These are phyloP conservation scores for Semotilus atromaculatus DNA, from an alignment of 2,797 vertebrate genomes.

Conservation along the genomic window DNA sequence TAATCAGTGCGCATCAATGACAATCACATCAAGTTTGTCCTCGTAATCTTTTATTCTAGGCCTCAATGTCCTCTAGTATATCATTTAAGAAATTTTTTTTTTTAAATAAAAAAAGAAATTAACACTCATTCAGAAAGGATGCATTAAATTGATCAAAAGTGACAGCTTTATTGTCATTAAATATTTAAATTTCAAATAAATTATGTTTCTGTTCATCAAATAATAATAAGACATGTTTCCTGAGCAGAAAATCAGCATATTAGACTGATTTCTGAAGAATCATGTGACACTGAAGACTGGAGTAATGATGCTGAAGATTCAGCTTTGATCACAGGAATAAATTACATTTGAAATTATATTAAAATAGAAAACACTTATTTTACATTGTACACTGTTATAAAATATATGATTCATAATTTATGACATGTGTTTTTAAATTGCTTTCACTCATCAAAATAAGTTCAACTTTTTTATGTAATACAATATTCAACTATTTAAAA, in stretches of 20 bases:
- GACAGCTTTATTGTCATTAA: background rate
- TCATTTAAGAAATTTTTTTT: too few relatives aligned
- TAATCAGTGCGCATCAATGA: background rate
- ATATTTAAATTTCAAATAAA: background rate
- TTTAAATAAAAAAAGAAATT: background rate
- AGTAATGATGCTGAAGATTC: background rate
- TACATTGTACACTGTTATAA: too few relatives aligned
- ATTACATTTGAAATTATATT: background rate
- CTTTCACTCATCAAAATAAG: too few relatives aligned
- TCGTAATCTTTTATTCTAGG: background rate
- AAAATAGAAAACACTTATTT: background rate
- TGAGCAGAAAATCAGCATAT: background rate
- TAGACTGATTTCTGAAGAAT: background rate
- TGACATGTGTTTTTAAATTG: too few relatives aligned
- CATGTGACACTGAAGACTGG: background rate
- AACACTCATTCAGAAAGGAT: background rate
- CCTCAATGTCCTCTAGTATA: background rate
- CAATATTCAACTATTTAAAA: too few relatives aligned
- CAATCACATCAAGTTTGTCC: background rate
- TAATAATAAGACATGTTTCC: background rate
- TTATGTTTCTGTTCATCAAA: background rate
- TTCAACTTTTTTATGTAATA: too few relatives aligned
- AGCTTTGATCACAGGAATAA: conserved; percentile 1
- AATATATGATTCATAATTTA: too few relatives aligned
- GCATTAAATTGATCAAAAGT: background rate